These are phyloP conservation scores for Mimumesa dahlbomi DNA, from an alignment of 2,888 invertebrate genomes.

Conservation along the genomic window DNA sequence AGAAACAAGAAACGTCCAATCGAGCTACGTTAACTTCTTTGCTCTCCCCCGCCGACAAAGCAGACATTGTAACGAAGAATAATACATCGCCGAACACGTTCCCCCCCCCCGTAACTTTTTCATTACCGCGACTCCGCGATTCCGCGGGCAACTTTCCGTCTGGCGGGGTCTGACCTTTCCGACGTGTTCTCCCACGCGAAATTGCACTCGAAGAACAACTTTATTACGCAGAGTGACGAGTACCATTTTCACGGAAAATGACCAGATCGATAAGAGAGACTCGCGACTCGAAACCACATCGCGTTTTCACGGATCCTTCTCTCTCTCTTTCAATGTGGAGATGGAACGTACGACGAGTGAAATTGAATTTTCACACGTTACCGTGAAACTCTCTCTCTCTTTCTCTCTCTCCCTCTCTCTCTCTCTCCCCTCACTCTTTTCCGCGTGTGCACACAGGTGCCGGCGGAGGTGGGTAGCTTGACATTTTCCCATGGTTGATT, in stretches of 20 bases:
- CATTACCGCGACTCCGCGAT: background rate
- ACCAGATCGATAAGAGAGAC: constrained; percentile 26
- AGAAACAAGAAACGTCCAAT: too few species aligned
- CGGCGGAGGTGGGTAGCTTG: background rate
- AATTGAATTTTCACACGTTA: constrained; percentile 30
- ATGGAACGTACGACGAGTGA: constrained; percentile 18
- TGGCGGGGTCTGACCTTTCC: constrained; percentile 15
- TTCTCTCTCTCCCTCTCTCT: background rate
- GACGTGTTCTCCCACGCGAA: constrained; percentile 20
- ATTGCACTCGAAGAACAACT: constrained; percentile 8
- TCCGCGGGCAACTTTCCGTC: background rate
- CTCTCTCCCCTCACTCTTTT: background rate
- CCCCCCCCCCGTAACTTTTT: background rate
- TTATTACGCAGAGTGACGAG: constrained; percentile 13
- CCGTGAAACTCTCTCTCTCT: too few species aligned
- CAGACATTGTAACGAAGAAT: too few species aligned
- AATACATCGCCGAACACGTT: background rate
- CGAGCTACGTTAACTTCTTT: too few species aligned
- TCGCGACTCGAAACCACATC: too few species aligned
- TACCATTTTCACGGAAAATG: constrained; percentile 23
- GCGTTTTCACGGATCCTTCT: constrained; percentile 4
- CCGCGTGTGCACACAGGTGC: constrained; percentile 3
- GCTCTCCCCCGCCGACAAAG: too few species aligned
- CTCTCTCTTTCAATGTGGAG: background rate
- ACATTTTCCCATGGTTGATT: constrained; percentile 2